Evolutionary conservation across 2,888 invertebrate genomes (phyloP).

Genomic region (Stratiomys singularior): DNA sequence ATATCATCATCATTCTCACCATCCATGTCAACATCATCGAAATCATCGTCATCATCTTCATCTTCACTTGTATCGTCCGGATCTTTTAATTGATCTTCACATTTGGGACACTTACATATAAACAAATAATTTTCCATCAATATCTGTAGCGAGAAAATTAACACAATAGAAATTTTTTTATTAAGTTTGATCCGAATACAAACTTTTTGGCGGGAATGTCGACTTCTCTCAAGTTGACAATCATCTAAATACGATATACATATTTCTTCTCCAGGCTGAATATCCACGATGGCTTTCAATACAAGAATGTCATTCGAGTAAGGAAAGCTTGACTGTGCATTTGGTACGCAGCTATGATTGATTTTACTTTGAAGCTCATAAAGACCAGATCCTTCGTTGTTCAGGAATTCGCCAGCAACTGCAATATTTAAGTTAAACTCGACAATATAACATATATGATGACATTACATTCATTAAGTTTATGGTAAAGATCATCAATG

Average conservation of each 20-base stretch:
- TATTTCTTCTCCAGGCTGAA: slow-evolving; percentile 86
- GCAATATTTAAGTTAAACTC: background rate
- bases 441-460: background rate
- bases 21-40: slow-evolving; percentile 60
- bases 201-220: slow-evolving; percentile 87
- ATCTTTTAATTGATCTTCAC: slow-evolving; percentile 76
- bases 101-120: slow-evolving; percentile 83
- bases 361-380: slow-evolving; percentile 87
- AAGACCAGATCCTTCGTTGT: slow-evolving; percentile 92
- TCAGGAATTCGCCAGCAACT: slow-evolving; percentile 76
- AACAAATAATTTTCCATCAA: slow-evolving; percentile 84
- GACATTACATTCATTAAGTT: slow-evolving; percentile 80
- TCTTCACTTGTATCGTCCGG: slow-evolving; percentile 88
- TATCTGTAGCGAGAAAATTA: slow-evolving; percentile 61
- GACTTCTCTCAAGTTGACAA: slow-evolving; percentile 80
- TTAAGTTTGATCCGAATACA: slow-evolving; percentile 47
- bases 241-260: slow-evolving; percentile 91
- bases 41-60: slow-evolving; percentile 71
- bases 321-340: slow-evolving; percentile 86
- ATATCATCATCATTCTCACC: slow-evolving; percentile 52
- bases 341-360: slow-evolving; percentile 93
- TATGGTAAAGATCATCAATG: slow-evolving; percentile 84
- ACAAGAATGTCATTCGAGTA: slow-evolving; percentile 82
- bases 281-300: slow-evolving; percentile 76
- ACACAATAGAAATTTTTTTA: background rate